Percentiles rank a stretch among this genome's conserved stretches.
Evolutionary conservation across 2,797 vertebrate species (phyloP).

Genomic region (Melanogrammus aeglefinus): DNA sequence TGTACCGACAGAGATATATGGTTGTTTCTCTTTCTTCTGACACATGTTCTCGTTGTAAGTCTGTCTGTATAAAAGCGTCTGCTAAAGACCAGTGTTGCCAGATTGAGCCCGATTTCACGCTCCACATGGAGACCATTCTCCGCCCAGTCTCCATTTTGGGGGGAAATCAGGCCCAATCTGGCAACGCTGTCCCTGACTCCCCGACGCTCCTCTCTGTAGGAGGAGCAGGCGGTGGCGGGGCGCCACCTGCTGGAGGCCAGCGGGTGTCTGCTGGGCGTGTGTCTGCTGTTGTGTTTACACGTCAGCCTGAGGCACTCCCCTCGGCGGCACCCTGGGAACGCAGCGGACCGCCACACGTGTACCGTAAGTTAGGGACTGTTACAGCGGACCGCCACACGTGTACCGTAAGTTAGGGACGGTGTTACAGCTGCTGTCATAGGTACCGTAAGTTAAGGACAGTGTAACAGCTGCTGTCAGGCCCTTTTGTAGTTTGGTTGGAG

Average conservation of each 20-base stretch:
- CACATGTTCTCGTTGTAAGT: too few relatives aligned
- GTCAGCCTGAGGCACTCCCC: conserved; percentile 51
- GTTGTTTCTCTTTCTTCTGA: too few relatives aligned
- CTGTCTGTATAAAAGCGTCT: too few relatives aligned
- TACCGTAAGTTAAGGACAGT: background rate
- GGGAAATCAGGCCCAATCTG: too few relatives aligned
- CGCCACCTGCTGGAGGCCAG: conserved; percentile 69
- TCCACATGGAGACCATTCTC: too few relatives aligned
- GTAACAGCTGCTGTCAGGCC: background rate
- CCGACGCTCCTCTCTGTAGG: conserved; percentile 43
- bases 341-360: conserved; percentile 52
- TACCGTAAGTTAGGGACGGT: too few relatives aligned
- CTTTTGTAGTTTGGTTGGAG: background rate
- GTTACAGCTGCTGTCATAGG: too few relatives aligned
- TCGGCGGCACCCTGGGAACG: conserved; percentile 43
- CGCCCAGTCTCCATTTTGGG: conserved; percentile 9
- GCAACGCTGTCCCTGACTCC: conserved; percentile 2
- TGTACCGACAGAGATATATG: too few relatives aligned
- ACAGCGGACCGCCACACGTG: conserved; percentile 50
- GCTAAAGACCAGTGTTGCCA: too few relatives aligned
- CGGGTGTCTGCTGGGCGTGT: conserved; percentile 63
- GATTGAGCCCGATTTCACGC: too few relatives aligned
- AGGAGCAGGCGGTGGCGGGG: conserved; percentile 62
- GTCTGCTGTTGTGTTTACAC: conserved; percentile 63
- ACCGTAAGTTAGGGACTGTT: too few relatives aligned